phyloP scores from a whole-genome alignment of 2,797 vertebrate genomes.

The Capromys pilorides region DNA sequence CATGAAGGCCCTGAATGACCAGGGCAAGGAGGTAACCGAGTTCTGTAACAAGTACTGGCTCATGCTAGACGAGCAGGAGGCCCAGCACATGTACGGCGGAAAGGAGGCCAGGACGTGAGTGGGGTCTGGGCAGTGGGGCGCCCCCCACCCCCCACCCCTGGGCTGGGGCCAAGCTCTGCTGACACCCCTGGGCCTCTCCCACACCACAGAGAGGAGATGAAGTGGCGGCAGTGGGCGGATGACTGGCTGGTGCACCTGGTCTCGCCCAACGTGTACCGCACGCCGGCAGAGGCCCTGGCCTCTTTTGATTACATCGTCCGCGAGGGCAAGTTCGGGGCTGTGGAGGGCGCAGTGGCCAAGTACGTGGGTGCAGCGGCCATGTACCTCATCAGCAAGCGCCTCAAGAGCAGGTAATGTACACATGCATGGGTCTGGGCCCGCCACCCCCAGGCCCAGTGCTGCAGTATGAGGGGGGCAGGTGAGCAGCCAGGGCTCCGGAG shows the following conservation, averaged over 20 bases:
- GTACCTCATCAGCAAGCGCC: slow-evolving; percentile 94
- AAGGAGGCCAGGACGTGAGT: slow-evolving; percentile 93
- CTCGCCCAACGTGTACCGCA: slow-evolving; percentile 97
- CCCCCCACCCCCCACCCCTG: too few species aligned
- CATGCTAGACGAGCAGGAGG: slow-evolving; percentile 92
- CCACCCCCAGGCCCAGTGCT: background rate
- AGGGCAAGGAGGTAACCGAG: slow-evolving; percentile 92
- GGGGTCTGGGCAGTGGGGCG: background rate
- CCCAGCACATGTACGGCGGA: slow-evolving; percentile 85
- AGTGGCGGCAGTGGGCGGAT: slow-evolving; percentile 96
- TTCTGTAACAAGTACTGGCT: slow-evolving; percentile 98
- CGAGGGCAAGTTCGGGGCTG: slow-evolving; percentile 93
- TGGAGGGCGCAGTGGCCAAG: slow-evolving; percentile 95
- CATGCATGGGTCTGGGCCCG: accelerated
- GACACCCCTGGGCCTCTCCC: background rate
- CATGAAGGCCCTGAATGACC: slow-evolving; percentile 89
- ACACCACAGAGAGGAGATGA: slow-evolving; percentile 93
- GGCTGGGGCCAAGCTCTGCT: background rate
- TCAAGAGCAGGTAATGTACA: slow-evolving; percentile 91
- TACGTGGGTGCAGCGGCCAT: slow-evolving; percentile 96
- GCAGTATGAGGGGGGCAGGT: background rate
- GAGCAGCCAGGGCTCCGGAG: background rate
- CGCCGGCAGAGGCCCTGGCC: slow-evolving; percentile 91
- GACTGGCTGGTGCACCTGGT: slow-evolving; percentile 98
- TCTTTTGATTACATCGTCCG: slow-evolving; percentile 98